These are phyloP conservation scores for Brachyhypopomus occidentalis DNA, from an alignment of 2,113 vertebrate species.

Conservation along the genomic window DNA sequence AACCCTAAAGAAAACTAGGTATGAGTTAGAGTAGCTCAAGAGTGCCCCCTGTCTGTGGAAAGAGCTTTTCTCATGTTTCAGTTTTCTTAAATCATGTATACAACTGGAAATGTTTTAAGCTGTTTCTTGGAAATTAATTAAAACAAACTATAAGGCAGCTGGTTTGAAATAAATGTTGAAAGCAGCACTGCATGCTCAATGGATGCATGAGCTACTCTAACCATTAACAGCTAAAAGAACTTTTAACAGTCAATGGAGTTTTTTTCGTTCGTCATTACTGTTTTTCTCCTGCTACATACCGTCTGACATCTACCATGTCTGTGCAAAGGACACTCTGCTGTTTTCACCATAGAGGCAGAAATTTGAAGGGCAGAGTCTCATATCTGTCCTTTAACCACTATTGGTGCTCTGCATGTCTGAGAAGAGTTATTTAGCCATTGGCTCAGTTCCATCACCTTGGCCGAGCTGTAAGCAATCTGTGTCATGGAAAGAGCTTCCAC, in stretches of 20 bases:
- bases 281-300: background rate
- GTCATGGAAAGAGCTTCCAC: no score
- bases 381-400: no score
- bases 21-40: conserved; percentile 29
- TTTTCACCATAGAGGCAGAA: background rate
- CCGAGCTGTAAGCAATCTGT: no score
- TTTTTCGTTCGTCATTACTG: background rate
- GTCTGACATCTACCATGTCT: background rate
- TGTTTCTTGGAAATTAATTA: conserved; percentile 13
- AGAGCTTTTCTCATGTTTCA: background rate
- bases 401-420: no score
- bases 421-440: no score
- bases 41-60: conserved; percentile 47
- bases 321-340: background rate
- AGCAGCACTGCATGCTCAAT: background rate
- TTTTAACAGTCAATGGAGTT: background rate
- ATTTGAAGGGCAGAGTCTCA: background rate
- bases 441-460: no score
- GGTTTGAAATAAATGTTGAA: background rate
- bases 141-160: background rate
- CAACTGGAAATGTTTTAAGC: conserved; percentile 10
- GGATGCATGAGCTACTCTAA: background rate
- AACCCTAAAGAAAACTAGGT: background rate
- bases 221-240: no score
- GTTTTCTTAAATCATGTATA: background rate